Conservation (phyloP, 2,113 vertebrate species). For the Cephalopholis sonnerati region DNA sequence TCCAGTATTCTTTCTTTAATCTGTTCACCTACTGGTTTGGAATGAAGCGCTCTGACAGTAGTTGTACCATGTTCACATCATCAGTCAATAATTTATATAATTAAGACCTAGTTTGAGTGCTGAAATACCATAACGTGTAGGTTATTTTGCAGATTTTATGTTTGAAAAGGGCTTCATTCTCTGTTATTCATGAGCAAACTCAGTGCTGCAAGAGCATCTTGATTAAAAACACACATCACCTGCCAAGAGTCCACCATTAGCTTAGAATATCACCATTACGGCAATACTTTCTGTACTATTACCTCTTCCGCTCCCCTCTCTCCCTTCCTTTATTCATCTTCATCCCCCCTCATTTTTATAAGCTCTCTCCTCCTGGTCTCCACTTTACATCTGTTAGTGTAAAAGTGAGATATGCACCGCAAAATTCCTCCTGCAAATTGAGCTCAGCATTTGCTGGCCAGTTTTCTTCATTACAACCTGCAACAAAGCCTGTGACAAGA, state of each 20-base stretch:
- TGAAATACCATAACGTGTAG: not conserved
- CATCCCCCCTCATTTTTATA: conserved; percentile 15
- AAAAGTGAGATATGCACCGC: not conserved
- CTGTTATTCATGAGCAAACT: conserved; percentile 10
- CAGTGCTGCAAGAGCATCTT: conserved; percentile 19
- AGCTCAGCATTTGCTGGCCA: conserved; percentile 18
- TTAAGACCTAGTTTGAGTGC: not conserved
- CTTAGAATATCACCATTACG: conserved; percentile 9
- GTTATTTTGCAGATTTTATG: not conserved
- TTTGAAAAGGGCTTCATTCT: not conserved
- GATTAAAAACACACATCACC: conserved; percentile 49
- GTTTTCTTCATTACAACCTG: conserved; percentile 21
- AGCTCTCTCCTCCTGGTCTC: not conserved
- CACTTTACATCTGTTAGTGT: not conserved
- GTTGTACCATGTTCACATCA: not conserved
- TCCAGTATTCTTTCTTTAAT: not conserved
- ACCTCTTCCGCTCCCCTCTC: not conserved
- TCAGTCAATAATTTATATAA: not conserved
- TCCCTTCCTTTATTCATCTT: conserved; percentile 11
- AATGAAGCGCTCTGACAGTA: not conserved
- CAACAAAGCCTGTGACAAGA: conserved; percentile 22
- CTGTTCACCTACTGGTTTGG: not conserved
- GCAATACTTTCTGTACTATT: conserved; percentile 3
- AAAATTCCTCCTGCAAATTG: not conserved
- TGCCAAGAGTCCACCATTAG: conserved; percentile 16